A percentile compares a stretch with the other conserved stretches of the same genome.
phyloP scores from a whole-genome alignment of 2,113 vertebrate species.

The Lepisosteus oculatus region DNA sequence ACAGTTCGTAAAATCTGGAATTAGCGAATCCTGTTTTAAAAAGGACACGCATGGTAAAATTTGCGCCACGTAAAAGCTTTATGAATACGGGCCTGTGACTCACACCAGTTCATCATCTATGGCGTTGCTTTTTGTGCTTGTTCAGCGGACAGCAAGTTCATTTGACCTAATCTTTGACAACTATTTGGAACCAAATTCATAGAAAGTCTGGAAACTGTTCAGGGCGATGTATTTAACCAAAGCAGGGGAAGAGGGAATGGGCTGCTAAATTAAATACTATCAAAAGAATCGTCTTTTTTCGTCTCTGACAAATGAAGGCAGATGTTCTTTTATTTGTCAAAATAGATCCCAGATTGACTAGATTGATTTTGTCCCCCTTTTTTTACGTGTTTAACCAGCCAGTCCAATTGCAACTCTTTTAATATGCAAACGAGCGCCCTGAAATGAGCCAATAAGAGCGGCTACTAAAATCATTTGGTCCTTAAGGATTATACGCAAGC shows the following conservation, averaged over 20 bases:
- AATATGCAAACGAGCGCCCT: slow-evolving; percentile 47
- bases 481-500: slow-evolving; percentile 23
- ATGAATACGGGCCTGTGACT: too few species aligned
- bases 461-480: slow-evolving; percentile 29
- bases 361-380: slow-evolving; percentile 35
- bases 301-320: slow-evolving; percentile 23
- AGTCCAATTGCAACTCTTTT: slow-evolving; percentile 40
- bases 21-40: too few species aligned
- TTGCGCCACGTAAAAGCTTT: too few species aligned
- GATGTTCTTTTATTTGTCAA: slow-evolving; percentile 36
- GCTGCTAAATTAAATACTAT: neutral
- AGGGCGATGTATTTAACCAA: neutral
- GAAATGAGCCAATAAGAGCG: slow-evolving; percentile 52
- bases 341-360: slow-evolving; percentile 42
- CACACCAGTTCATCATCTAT: slow-evolving; percentile 9
- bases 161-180: slow-evolving; percentile 15
- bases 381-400: slow-evolving; percentile 27
- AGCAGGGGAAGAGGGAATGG: neutral
- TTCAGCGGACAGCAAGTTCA: slow-evolving; percentile 25
- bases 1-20: too few species aligned
- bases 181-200: slow-evolving; percentile 4
- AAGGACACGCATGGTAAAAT: too few species aligned
- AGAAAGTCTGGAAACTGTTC: neutral
- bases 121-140: slow-evolving; percentile 18
- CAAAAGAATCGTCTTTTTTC: slow-evolving; percentile 13